These are phyloP conservation scores for Cetoscarus ocellatus DNA, from an alignment of 2,797 vertebrate species.

Conservation along the genomic window DNA sequence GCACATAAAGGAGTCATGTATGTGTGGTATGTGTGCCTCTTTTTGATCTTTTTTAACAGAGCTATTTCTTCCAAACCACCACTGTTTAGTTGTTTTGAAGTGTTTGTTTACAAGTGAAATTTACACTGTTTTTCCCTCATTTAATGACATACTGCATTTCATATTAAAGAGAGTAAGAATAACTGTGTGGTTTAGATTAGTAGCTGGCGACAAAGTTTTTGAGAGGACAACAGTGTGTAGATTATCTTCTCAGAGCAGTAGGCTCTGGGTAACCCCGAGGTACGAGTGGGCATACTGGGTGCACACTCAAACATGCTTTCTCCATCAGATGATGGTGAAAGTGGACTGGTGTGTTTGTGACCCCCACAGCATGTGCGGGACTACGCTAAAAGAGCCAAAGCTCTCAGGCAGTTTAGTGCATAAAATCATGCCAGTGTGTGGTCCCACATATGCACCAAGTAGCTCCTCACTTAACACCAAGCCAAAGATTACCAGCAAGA, in stretches of 20 bases:
- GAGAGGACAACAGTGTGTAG: constrained; percentile 42
- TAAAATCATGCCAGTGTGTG: constrained; percentile 14
- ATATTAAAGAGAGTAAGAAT: constrained; percentile 37
- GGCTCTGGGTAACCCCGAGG: constrained; percentile 30
- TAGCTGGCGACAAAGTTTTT: constrained; percentile 40
- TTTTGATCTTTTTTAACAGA: constrained; percentile 14
- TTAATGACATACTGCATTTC: constrained; percentile 37
- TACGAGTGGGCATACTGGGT: constrained; percentile 30
- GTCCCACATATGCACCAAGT: constrained; percentile 10
- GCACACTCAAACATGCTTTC: constrained; percentile 46
- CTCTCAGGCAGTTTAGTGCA: constrained; percentile 30
- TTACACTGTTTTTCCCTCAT: constrained; percentile 7
- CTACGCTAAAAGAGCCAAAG: constrained; percentile 46
- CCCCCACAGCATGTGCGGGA: constrained; percentile 32
- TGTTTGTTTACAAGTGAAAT: constrained; percentile 2
- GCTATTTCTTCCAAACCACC: background rate
- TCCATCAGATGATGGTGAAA: constrained; percentile 62
- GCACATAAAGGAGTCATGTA: constrained; percentile 5
- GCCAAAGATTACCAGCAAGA: background rate
- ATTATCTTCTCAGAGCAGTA: constrained; percentile 51
- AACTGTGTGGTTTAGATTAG: constrained; percentile 36
- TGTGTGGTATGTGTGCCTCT: constrained; percentile 5
- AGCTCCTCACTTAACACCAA: background rate
- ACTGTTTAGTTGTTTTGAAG: constrained; percentile 9
- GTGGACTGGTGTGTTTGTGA: constrained; percentile 30